A percentile compares a stretch with the other conserved stretches of the same genome.
Evolutionary conservation across 2,113 vertebrate species (phyloP).

Genomic region (Strix uralensis): DNA sequence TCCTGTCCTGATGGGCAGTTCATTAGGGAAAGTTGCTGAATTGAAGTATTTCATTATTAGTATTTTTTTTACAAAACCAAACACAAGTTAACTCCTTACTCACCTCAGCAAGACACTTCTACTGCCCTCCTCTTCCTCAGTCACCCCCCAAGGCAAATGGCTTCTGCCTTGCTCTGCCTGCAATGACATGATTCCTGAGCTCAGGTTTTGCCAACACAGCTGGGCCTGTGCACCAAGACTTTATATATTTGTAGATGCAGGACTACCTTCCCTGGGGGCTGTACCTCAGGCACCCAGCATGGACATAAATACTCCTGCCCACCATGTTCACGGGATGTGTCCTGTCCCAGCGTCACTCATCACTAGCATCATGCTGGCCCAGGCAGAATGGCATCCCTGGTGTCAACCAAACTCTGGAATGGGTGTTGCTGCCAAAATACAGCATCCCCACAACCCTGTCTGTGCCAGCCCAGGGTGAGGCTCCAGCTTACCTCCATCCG

Average conservation of each 20-base stretch:
- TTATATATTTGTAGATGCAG: background rate
- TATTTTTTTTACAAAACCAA: background rate
- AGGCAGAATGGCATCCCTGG: background rate
- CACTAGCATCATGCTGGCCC: background rate
- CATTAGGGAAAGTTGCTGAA: slow-evolving; percentile 62
- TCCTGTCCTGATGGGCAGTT: slow-evolving; percentile 2
- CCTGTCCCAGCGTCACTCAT: background rate
- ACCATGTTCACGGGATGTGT: background rate
- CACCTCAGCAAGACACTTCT: background rate
- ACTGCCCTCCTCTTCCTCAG: background rate
- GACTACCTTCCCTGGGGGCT: background rate
- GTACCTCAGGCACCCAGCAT: background rate
- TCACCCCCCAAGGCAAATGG: background rate
- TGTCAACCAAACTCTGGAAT: background rate
- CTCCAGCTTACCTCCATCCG: background rate
- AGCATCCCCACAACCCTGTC: background rate
- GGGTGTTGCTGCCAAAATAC: background rate
- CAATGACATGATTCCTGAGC: background rate
- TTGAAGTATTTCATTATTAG: background rate
- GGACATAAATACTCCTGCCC: background rate
- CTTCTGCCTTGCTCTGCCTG: background rate
- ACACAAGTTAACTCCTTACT: slow-evolving; percentile 13
- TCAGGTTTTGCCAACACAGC: background rate
- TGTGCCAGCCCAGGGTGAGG: background rate
- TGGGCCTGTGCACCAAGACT: background rate